These are phyloP conservation scores for Brachionus sp. DNA, from an alignment of 1,140 invertebrate species.

Conservation along the genomic window DNA sequence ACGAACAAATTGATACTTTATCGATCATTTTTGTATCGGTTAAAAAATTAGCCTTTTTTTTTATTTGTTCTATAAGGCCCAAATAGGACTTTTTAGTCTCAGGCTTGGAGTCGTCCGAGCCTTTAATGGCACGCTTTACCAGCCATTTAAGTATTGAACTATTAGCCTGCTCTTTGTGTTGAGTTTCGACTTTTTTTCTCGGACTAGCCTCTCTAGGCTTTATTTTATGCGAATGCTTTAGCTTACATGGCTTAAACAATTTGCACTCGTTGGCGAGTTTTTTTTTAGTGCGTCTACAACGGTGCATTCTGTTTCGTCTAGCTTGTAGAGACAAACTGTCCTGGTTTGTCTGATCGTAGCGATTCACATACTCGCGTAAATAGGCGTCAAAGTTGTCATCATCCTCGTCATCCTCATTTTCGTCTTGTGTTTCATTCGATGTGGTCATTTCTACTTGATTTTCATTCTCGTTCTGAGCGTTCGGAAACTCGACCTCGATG, in stretches of 20 bases:
- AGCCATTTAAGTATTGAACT: conserved; percentile 19
- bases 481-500: background rate
- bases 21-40: conserved; percentile 38
- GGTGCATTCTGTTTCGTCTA: background rate
- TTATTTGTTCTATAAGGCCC: conserved; percentile 22
- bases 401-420: conserved; percentile 15
- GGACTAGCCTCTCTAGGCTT: background rate
- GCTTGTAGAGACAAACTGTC: background rate
- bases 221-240: background rate
- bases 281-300: background rate
- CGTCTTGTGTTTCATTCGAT: background rate
- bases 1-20: conserved; percentile 37
- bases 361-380: conserved; percentile 28
- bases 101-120: background rate
- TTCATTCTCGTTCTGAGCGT: background rate
- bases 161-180: background rate
- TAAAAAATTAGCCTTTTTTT: conserved; percentile 15
- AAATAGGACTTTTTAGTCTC: background rate
- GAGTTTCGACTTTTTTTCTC: background rate
- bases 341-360: conserved; percentile 4
- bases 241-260: background rate
- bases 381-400: conserved; percentile 44
- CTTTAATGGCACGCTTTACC: conserved; percentile 4
- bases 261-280: background rate
- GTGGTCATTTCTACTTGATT: conserved; percentile 1